Conservation (phyloP, 2,113 vertebrate genomes). For the Balaenoptera acutorostrata region DNA sequence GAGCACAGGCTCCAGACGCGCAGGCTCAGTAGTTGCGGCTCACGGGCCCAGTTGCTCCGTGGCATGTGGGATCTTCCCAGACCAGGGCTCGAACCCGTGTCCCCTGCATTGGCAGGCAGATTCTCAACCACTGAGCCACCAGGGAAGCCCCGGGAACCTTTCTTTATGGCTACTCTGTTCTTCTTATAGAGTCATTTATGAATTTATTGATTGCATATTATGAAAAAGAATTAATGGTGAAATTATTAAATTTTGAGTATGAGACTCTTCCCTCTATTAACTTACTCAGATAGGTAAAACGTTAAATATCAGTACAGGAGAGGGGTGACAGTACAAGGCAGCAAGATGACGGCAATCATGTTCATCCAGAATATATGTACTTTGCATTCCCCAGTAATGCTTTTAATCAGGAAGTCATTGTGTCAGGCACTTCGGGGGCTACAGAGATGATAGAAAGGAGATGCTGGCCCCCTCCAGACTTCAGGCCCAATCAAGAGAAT, state of each 20-base stretch:
- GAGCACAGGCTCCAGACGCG: too few relatives aligned
- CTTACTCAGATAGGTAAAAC: neutral
- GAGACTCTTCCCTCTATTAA: neutral
- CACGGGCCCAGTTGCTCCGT: too few relatives aligned
- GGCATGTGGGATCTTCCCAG: too few relatives aligned
- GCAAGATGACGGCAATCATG: neutral
- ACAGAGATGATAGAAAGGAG: neutral
- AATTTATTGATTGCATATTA: constrained; percentile 15
- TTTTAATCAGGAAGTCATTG: constrained; percentile 21
- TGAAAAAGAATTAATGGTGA: constrained; percentile 11
- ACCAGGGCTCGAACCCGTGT: too few relatives aligned
- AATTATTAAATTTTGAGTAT: constrained; percentile 4
- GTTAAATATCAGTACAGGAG: neutral
- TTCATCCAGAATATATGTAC: neutral
- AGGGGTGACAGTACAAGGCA: neutral
- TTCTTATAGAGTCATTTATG: constrained; percentile 3
- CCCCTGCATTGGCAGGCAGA: too few relatives aligned
- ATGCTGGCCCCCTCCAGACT: neutral
- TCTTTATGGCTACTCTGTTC: neutral
- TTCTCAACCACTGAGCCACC: too few relatives aligned
- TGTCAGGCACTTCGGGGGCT: neutral
- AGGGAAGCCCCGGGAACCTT: neutral
- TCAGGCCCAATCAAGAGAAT: neutral
- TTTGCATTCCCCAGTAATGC: neutral
- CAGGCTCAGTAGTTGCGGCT: too few relatives aligned